Conservation (phyloP, 2,113 vertebrate genomes). For the Isurus oxyrinchus region DNA sequence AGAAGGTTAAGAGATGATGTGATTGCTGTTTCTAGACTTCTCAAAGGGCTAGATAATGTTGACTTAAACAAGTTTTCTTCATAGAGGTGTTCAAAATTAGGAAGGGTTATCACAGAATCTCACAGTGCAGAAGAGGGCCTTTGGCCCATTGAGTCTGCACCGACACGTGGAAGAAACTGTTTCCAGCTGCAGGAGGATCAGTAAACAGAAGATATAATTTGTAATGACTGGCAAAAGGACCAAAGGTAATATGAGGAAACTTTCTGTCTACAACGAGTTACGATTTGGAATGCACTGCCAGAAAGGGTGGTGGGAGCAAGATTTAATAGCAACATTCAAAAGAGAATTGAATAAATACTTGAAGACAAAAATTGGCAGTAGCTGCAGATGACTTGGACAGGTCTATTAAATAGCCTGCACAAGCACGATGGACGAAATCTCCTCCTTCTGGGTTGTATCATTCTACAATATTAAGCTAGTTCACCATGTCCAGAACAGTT, state of each 20-base stretch:
- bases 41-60: background rate
- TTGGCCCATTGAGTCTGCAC: too few relatives aligned
- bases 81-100: background rate
- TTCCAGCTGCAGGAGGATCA: background rate
- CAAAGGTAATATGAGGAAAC: background rate
- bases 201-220: background rate
- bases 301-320: background rate
- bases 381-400: background rate
- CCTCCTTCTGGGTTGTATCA: background rate
- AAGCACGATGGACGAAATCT: background rate
- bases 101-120: too few relatives aligned
- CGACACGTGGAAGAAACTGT: too few relatives aligned
- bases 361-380: background rate
- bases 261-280: background rate
- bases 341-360: background rate
- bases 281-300: background rate
- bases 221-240: background rate
- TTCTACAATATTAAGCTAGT: background rate
- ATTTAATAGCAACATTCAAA: background rate
- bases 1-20: too few relatives aligned
- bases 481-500: background rate
- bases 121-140: too few relatives aligned
- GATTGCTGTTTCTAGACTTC: background rate
- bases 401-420: background rate
- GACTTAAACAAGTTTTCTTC: background rate